These are phyloP conservation scores for Liasis olivaceus DNA, from an alignment of 2,797 vertebrate species.

Conservation along the genomic window DNA sequence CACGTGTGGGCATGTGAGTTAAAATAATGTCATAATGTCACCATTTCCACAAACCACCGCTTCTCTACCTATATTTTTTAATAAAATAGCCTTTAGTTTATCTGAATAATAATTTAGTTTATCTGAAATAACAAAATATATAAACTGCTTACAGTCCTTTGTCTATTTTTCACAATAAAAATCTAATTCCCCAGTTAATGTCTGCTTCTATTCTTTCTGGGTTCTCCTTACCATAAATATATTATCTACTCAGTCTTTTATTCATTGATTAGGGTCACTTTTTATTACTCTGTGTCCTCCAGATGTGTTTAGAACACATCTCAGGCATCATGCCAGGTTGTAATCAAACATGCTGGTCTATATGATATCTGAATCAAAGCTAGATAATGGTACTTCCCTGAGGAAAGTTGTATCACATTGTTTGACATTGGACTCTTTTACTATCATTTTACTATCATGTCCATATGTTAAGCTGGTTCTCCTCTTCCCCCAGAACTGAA, in stretches of 20 bases:
- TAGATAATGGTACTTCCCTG: not conserved
- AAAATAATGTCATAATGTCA: not conserved
- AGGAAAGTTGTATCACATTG: not conserved
- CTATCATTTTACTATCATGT: conserved; percentile 7
- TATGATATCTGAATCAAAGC: not conserved
- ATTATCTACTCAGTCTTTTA: not conserved
- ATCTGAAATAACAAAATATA: not conserved
- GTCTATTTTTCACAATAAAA: not conserved
- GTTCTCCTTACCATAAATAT: not conserved
- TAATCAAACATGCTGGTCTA: not conserved
- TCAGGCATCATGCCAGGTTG: not conserved
- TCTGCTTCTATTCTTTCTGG: not conserved
- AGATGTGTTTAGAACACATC: not conserved
- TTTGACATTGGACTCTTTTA: conserved; percentile 18
- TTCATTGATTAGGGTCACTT: not conserved
- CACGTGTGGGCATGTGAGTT: not conserved
- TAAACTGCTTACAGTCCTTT: not conserved
- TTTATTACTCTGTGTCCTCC: not conserved
- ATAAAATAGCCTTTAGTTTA: not conserved
- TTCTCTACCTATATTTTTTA: not conserved
- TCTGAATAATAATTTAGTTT: not conserved
- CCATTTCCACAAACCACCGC: not conserved
- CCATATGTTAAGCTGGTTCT: conserved; percentile 9
- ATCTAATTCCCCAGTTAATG: not conserved
- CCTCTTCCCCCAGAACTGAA: not conserved